Percentiles rank a stretch among this genome's conserved stretches.
Evolutionary conservation across 2,888 invertebrate species (phyloP).

Genomic region (Quadroppia sp.): DNA sequence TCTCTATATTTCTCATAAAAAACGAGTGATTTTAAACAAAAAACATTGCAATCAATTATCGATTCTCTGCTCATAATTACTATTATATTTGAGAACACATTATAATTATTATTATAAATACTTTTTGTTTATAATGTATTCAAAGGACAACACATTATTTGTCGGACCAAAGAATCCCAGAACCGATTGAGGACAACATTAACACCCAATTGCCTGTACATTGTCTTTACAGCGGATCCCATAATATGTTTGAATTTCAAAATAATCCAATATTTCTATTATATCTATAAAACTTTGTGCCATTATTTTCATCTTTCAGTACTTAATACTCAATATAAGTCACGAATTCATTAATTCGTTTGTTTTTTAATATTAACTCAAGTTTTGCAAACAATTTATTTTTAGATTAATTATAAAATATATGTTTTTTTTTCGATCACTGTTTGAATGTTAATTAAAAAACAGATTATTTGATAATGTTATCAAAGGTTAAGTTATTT

Average conservation of each 20-base stretch:
- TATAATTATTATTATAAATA: not conserved
- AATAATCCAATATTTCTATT: not conserved
- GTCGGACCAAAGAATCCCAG: slow-evolving; percentile 11
- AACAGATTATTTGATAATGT: no score
- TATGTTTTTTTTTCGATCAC: no score
- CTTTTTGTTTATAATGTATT: not conserved
- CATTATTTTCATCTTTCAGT: not conserved
- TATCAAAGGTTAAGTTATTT: no score
- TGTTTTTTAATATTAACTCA: no score
- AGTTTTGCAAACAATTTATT: no score
- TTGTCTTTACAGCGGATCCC: not conserved
- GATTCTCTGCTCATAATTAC: not conserved
- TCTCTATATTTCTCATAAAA: not conserved
- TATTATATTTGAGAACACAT: not conserved
- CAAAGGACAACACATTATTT: not conserved
- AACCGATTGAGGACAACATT: not conserved
- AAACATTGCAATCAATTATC: not conserved
- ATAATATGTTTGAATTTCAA: not conserved
- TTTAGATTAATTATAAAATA: no score
- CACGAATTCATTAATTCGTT: not conserved
- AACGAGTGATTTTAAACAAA: not conserved
- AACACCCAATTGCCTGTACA: not conserved
- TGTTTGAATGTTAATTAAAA: no score
- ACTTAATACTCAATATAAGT: not conserved
- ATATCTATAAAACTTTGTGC: not conserved